A percentile compares a stretch with the other conserved stretches of the same genome.
phyloP scores from a whole-genome alignment of 2,797 vertebrate species.

The Clarias pachynema region DNA sequence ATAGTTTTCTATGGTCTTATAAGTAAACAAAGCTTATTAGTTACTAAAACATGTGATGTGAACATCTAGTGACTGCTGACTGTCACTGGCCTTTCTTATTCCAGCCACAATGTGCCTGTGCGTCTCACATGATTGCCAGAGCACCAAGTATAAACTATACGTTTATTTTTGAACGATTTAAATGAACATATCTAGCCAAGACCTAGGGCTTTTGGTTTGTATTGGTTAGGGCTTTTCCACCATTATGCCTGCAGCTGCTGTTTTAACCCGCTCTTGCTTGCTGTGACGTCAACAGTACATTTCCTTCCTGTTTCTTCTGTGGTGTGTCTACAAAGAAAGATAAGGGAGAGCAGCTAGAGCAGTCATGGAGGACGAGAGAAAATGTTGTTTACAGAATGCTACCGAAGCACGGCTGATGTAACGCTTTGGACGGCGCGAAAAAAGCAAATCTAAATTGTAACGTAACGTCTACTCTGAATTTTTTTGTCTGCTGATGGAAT shows the following conservation, averaged over 20 bases:
- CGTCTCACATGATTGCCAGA: neutral
- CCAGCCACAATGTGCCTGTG: conserved; percentile 7
- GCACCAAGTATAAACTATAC: neutral
- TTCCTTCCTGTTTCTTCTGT: conserved; percentile 55
- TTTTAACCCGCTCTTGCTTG: conserved; percentile 40
- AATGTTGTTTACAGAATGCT: conserved; percentile 43
- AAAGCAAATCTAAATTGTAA: neutral
- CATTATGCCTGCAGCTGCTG: conserved; percentile 39
- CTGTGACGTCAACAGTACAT: conserved; percentile 46
- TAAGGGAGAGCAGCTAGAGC: conserved; percentile 40
- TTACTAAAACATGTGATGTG: neutral
- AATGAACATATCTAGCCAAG: neutral
- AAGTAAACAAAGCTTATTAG: neutral
- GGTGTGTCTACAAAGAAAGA: conserved; percentile 51
- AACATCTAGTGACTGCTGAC: neutral
- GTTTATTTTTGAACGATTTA: neutral
- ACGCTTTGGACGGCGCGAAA: neutral
- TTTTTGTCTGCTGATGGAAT: neutral
- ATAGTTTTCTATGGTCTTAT: neutral
- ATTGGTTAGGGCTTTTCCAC: conserved; percentile 23
- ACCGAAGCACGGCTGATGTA: neutral
- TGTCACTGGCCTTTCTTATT: neutral
- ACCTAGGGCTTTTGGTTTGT: conserved; percentile 9
- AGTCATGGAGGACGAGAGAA: conserved; percentile 43
- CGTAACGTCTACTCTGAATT: neutral